These are phyloP conservation scores for Microcebus ravelobensis DNA, from an alignment of 2,113 vertebrate species.

Conservation along the genomic window DNA sequence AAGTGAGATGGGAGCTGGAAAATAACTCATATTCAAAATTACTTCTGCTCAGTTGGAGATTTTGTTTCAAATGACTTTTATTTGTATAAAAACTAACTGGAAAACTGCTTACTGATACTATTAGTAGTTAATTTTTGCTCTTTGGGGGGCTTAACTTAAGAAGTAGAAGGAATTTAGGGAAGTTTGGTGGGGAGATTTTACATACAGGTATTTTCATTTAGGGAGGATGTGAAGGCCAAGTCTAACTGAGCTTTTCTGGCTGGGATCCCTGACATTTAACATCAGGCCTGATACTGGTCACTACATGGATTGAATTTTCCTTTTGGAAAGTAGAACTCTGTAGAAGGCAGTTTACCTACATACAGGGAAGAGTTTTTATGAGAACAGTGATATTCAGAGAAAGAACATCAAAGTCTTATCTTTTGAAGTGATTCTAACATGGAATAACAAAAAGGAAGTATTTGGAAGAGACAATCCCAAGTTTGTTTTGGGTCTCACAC, in stretches of 20 bases:
- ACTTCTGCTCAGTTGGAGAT: background rate
- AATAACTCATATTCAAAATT: background rate
- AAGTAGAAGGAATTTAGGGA: conserved; percentile 14
- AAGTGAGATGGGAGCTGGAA: background rate
- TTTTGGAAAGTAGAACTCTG: conserved; percentile 1
- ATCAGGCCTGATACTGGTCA: background rate
- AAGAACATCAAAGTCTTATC: background rate
- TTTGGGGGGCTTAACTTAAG: background rate
- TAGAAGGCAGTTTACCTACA: background rate
- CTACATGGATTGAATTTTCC: background rate
- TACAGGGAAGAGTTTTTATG: background rate
- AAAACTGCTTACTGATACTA: background rate
- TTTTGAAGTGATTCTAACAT: conserved; percentile 38
- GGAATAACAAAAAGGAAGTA: conserved; percentile 10
- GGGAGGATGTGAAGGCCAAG: background rate
- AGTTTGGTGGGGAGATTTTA: background rate
- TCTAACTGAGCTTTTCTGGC: background rate
- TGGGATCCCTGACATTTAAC: background rate
- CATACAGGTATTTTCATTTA: conserved; percentile 19
- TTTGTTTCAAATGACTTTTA: conserved; percentile 44
- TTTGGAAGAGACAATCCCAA: background rate
- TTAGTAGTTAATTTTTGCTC: background rate
- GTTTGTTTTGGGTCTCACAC: background rate
- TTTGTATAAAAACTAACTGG: conserved; percentile 38
- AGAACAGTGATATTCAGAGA: background rate